Evolutionary conservation across 2,113 vertebrate genomes (phyloP), one percentile per base, ranked within the genome.

Genomic region (Clinocottus analis): DNA sequence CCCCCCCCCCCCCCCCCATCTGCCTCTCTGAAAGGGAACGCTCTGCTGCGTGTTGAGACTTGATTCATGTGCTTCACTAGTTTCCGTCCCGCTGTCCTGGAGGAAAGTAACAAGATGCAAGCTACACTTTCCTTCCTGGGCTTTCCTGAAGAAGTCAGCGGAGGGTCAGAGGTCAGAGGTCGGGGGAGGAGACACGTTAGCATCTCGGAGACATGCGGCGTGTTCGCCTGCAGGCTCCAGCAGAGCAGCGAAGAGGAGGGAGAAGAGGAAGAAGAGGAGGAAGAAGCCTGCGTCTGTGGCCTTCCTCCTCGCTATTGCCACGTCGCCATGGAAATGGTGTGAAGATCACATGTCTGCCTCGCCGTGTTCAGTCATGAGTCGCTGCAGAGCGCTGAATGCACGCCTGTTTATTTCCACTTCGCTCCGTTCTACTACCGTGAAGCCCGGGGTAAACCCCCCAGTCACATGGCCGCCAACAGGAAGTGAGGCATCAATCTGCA

Each of bases 391-490:
- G 51, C 71, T 64, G 43, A 71, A 71, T 59, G 53, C 2, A 7
- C 16, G 35, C 73, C 35, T 49, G 66, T 83, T 58, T 75, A 33
- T 83, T 76, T 81, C 75, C 43, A 67, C 59, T 64, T 43, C 39
- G 3, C n/a, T 80, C 35, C 27, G 63, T 63, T 66, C 62, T 47
- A 60, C 62, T 51, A 43, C 58, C 6, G 59, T 25, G 8, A 75
- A 65, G 77, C 79, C 72, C 2, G n/a, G 68, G 75, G 71, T 83
- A 68, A 85, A 82, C 81, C 72, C 78, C 5, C 21, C 6, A 31
- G 81, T 87, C 90, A 92, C 86, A 83, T 87, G 88, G 87, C 77
- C 77, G 7, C 35, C 21, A 9, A 68, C 87, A 89, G 89, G 91
- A 92, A 87, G 87, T 85, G 43, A 85, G 61, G 61, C 80, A 75